Evolutionary conservation across 1,140 invertebrate species (phyloP).

Genomic region (Drosophila subpulchrella): DNA sequence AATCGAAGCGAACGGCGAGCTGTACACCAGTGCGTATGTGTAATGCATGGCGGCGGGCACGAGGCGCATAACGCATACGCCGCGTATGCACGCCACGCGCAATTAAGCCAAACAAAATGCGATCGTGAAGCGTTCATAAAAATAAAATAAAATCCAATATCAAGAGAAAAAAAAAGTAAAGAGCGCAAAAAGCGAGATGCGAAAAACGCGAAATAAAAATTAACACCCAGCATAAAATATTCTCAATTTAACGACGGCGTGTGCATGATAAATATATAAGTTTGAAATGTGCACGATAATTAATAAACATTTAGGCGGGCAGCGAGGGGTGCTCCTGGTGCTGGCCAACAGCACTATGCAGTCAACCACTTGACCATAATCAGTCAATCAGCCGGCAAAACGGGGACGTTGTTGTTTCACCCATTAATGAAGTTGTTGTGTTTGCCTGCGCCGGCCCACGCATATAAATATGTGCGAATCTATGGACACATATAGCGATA

Average conservation of each 20-base stretch:
- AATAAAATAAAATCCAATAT: conserved; percentile 22
- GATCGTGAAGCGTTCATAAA: conserved; percentile 55
- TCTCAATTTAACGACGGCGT: conserved; percentile 48
- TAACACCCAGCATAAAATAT: conserved; percentile 58
- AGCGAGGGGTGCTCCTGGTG: not conserved
- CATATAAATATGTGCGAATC: conserved; percentile 62
- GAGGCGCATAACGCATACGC: conserved; percentile 65
- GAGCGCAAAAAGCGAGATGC: conserved; percentile 19
- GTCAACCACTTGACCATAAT: conserved; percentile 79
- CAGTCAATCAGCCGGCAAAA: conserved; percentile 78
- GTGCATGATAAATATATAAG: conserved; percentile 73
- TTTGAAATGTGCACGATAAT: conserved; percentile 61
- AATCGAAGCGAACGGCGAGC: conserved; percentile 3
- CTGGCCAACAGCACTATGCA: conserved; percentile 18
- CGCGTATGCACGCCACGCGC: conserved; percentile 69
- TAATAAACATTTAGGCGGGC: conserved; percentile 53
- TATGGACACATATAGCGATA: conserved; percentile 4
- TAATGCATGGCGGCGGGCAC: conserved; percentile 35
- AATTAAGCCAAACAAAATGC: conserved; percentile 79
- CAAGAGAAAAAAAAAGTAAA: not conserved
- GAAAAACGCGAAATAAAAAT: conserved; percentile 48
- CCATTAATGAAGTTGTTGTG: conserved; percentile 79
- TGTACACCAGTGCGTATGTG: conserved; percentile 69
- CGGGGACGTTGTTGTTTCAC: conserved; percentile 50
- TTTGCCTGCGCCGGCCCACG: conserved; percentile 70